Evolutionary conservation across 1,140 invertebrate species (phyloP).

Genomic region (Drosophila sturtevanti): DNA sequence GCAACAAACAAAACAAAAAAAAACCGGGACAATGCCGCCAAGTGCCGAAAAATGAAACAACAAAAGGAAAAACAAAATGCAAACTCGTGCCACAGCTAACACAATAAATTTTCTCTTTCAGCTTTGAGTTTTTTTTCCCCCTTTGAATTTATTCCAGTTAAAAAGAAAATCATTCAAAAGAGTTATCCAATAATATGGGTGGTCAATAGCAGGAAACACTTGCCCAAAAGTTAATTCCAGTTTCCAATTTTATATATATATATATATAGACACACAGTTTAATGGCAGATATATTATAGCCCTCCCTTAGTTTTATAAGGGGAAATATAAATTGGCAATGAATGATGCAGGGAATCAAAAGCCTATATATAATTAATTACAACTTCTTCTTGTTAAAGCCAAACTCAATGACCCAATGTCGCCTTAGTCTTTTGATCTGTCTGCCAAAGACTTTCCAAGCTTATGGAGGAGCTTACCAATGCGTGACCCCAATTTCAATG

Average conservation of each 20-base stretch:
- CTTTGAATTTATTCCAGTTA: background rate
- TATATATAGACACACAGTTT: too few species aligned
- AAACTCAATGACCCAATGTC: background rate
- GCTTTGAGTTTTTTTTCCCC: background rate
- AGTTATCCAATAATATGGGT: slow-evolving; percentile 52
- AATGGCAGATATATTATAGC: too few species aligned
- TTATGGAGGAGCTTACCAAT: slow-evolving; percentile 47
- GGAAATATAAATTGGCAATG: too few species aligned
- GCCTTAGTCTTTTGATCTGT: slow-evolving; percentile 4
- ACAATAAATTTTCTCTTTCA: slow-evolving; percentile 76
- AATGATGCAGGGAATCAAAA: background rate
- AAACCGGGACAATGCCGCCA: slow-evolving; percentile 48
- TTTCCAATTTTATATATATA: too few species aligned
- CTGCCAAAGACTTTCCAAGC: slow-evolving; percentile 47
- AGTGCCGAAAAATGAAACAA: slow-evolving; percentile 51
- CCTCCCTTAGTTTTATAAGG: too few species aligned
- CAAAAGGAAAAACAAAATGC: slow-evolving; percentile 33
- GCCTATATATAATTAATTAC: background rate
- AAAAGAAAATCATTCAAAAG: slow-evolving; percentile 33
- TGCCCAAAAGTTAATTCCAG: too few species aligned
- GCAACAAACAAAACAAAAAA: slow-evolving; percentile 39
- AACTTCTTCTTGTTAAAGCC: background rate
- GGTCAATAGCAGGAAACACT: slow-evolving; percentile 26
- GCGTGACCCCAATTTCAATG: slow-evolving; percentile 66
- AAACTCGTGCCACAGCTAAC: slow-evolving; percentile 66